Base-by-base conservation (phyloP, 2,888 invertebrate genomes). In the Andrena chrysosceles region DNA sequence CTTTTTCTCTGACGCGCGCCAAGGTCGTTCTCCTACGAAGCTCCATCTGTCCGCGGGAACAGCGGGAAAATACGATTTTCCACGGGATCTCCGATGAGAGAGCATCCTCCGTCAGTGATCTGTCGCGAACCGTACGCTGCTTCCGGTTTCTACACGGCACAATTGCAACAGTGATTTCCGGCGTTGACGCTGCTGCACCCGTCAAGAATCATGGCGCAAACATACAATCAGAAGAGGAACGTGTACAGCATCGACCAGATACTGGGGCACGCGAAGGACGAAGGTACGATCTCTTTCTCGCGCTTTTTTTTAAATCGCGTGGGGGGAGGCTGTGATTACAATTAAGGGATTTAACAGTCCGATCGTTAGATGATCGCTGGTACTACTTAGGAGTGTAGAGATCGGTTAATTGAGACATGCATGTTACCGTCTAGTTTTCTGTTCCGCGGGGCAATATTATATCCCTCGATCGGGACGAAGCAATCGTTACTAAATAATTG, bases 181-280 rank as follows among this genome's bases (percentile, higher is more conserved):
- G 60, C 56, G 49, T 52, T 20, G 70, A 60, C 70, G 20, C n/a
- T 23, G 52, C 31, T 66, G n/a, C 56, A 56, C 23, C 20, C 20
- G 33, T 8, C 56, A 64, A 29, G 54, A 70, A 81, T 48, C 62
- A 94, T 94, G 94, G 93, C 94, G 81, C 93, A 93, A 87, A 94
- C 94, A 69, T 94, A 91, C 81, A 94, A 93, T 89, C 93, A 93
- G 82, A 94, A 94, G 90, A 92, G 91, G 81, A 94, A 93, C 87
- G 93, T 94, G 82, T 94, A 94, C 90, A 94, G 93, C 89, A 94
- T 94, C 85, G 94, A 94, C 81, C 93, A 94, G 83, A 94, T 94
- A 84, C 90, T 94, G 81, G 94, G 94, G 67, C 94, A 93, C 81
- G 91, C 74, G n/a, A 93, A 93, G 85, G 93, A 91, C 54, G 93